phyloP scores from a whole-genome alignment of 2,888 invertebrate genomes.

The Neoitamus cyanurus region DNA sequence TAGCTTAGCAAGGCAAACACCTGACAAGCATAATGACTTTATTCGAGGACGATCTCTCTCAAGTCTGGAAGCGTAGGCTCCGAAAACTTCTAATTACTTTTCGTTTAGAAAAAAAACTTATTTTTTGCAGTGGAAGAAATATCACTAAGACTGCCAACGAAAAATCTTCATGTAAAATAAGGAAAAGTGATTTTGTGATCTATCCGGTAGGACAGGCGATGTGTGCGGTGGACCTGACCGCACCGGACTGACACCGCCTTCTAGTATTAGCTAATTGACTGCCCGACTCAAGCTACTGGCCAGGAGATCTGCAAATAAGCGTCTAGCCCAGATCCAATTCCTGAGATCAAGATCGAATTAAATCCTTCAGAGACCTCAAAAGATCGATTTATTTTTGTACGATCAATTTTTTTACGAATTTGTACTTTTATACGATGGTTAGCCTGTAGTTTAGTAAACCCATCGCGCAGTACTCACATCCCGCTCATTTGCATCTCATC shows the following conservation, averaged over 20 bases:
- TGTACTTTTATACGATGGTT: conserved; percentile 16
- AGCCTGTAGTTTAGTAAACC: not conserved
- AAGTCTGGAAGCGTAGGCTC: conserved; percentile 60
- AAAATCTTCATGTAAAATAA: not conserved
- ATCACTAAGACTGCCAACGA: not conserved
- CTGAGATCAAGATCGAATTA: conserved; percentile 15
- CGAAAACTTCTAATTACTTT: not conserved
- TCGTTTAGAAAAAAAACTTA: not conserved
- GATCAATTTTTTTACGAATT: conserved; percentile 9
- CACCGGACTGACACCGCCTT: not conserved
- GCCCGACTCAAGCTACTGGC: not conserved
- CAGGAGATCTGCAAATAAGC: not conserved
- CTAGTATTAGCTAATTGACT: not conserved
- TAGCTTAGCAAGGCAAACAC: conserved; percentile 37
- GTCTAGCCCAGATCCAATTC: conserved; percentile 28
- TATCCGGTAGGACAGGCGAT: not conserved
- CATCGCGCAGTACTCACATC: not conserved
- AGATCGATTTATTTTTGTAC: conserved; percentile 25
- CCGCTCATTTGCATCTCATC: conserved; percentile 26
- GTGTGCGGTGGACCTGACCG: not conserved
- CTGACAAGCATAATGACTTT: conserved; percentile 52
- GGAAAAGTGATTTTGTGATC: conserved; percentile 1
- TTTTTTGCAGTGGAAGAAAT: not conserved
- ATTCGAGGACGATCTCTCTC: conserved; percentile 60
- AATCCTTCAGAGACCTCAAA: conserved; percentile 5